phyloP scores from a whole-genome alignment of 2,888 invertebrate species.

The Silvanus unidentatus region DNA sequence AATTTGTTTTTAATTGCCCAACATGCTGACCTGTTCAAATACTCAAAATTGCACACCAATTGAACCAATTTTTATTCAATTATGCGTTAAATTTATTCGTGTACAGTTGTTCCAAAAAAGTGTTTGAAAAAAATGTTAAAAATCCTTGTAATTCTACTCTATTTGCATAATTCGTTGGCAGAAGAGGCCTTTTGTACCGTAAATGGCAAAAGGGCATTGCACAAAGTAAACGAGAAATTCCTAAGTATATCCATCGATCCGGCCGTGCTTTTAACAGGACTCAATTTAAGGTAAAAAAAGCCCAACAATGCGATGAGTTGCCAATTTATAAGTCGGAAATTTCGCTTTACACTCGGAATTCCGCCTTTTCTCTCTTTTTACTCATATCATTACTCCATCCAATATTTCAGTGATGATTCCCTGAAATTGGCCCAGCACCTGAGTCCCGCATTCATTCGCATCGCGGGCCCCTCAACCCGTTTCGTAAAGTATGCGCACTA shows the following conservation, averaged over 20 bases:
- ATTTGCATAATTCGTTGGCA: neutral
- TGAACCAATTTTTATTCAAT: too few relatives aligned
- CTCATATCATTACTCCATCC: constrained; percentile 3
- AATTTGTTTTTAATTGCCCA: too few relatives aligned
- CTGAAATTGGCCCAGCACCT: constrained; percentile 62
- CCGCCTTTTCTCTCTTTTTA: too few relatives aligned
- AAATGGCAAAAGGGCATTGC: constrained; percentile 55
- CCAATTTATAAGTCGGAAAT: neutral
- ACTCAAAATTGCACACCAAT: too few relatives aligned
- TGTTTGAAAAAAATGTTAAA: neutral
- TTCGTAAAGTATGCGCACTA: constrained; percentile 38
- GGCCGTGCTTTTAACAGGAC: constrained; percentile 52
- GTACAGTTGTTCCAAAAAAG: too few relatives aligned
- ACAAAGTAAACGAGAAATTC: constrained; percentile 63
- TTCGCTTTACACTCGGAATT: neutral
- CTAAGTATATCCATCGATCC: constrained; percentile 70
- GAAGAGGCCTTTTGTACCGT: constrained; percentile 45
- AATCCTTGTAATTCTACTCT: neutral
- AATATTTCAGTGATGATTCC: constrained; percentile 53
- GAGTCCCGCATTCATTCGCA: constrained; percentile 65
- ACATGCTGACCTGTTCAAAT: too few relatives aligned
- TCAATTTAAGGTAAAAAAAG: constrained; percentile 46
- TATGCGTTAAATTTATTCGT: too few relatives aligned
- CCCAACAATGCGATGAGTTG: constrained; percentile 4
- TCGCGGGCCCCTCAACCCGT: constrained; percentile 63